Evolutionary conservation across 2,113 vertebrate genomes (phyloP), one percentile per base, ranked within the genome.

Genomic region (Rhea pennata): DNA sequence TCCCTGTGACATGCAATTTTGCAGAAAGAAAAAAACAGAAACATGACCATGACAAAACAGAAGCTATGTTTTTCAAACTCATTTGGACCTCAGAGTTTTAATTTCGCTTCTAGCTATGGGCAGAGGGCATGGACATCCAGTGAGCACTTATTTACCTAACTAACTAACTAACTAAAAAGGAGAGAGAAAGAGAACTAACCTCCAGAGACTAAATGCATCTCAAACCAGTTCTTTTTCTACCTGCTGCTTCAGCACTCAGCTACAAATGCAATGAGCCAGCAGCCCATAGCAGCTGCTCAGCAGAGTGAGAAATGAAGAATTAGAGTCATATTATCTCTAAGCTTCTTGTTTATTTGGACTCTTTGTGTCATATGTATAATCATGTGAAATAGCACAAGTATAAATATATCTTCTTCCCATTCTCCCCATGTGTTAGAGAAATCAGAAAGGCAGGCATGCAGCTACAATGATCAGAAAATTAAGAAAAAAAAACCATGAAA

Each of bases 41-140:
- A 42, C 15, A 29, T 22, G 36, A 42, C 36, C 39, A 23, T 36
- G 26, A n/a, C 10, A 81, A 62, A 81, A 39, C 23, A 84, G 33
- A 77, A 72, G 15, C 21, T 66, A 26, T 21, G 10, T 44, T 66
- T 53, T 48, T 31, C 70, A 67, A 29, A 62, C 22, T 80, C 66
- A 61, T 66, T 87, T 36, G 61, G 54, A 39, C 17, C 51, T 78
- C 21, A 44, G 39, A 53, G 31, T 61, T 73, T 82, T 36, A 59
- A 65, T 59, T 81, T 40, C 51, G 17, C 27, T 80, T 72, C 42
- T 48, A 36, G 10, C 12, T 87, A 72, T 27, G 22, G 66, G 17
- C 51, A 40, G 23, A 0, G 0, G 36, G 21, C 33, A 39, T 59
- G 69, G 33, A 22, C 23, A 53, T 15, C 4, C 51, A 26, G 31